These are phyloP conservation scores for Drosophila robusta DNA, from an alignment of 2,888 invertebrate genomes.

Conservation along the genomic window DNA sequence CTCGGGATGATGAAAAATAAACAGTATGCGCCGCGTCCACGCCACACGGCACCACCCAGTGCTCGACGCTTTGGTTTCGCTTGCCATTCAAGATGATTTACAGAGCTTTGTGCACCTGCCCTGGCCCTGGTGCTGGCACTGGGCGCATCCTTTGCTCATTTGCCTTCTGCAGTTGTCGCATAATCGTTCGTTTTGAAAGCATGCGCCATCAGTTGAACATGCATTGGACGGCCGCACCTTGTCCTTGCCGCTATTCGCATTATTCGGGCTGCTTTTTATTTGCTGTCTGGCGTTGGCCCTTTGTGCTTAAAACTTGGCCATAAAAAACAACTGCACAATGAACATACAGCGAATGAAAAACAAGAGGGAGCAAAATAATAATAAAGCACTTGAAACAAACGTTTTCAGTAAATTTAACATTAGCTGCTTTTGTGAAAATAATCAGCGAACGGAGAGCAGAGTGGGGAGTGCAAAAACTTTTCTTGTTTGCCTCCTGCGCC, in stretches of 20 bases:
- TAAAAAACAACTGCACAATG: slow-evolving; percentile 61
- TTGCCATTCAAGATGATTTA: slow-evolving; percentile 73
- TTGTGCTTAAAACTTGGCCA: slow-evolving; percentile 47
- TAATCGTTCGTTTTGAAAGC: slow-evolving; percentile 59
- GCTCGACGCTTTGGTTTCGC: slow-evolving; percentile 21
- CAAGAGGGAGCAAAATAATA: slow-evolving; percentile 50
- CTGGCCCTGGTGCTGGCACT: slow-evolving; percentile 6
- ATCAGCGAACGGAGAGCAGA: slow-evolving; percentile 51
- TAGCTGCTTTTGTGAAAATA: slow-evolving; percentile 78
- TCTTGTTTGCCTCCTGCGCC: slow-evolving; percentile 58
- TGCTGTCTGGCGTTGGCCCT: slow-evolving; percentile 53
- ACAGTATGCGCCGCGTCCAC: slow-evolving; percentile 67
- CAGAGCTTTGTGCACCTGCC: slow-evolving; percentile 37
- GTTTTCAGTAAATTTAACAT: slow-evolving; percentile 81
- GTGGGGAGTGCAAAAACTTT: slow-evolving; percentile 53
- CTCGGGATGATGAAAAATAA: slow-evolving; percentile 75
- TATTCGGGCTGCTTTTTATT: slow-evolving; percentile 41
- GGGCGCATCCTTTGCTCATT: slow-evolving; percentile 58
- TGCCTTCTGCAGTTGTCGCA: slow-evolving; percentile 68
- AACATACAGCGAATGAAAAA: slow-evolving; percentile 24
- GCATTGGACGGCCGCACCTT: slow-evolving; percentile 49
- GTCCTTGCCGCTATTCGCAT: slow-evolving; percentile 10
- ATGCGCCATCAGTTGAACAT: slow-evolving; percentile 53
- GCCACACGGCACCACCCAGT: slow-evolving; percentile 11
- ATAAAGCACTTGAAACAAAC: slow-evolving; percentile 82